Base-by-base conservation (phyloP, 2,888 invertebrate genomes). In the Drosophila atripex region DNA sequence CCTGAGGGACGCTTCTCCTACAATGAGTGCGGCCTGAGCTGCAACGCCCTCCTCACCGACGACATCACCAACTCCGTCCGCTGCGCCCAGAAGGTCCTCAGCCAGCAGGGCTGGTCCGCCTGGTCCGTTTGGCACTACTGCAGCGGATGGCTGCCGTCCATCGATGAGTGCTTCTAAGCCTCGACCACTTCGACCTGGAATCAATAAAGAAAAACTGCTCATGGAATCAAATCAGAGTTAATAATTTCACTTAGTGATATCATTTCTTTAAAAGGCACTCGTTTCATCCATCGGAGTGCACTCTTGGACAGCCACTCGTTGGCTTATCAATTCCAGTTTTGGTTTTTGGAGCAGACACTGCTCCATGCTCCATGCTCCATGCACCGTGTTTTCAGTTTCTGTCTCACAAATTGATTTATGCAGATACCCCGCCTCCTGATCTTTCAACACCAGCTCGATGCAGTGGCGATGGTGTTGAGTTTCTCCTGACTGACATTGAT, bases 81-180 rank as follows among this genome's bases (percentile, higher is more conserved):
- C 38, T 91, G 90, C 66, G 89, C 89, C 52, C 79, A 77, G 46
- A 78, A 80, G 73, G 73, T 90, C 39, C 77, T 71, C 38, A 68
- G 68, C 28, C 80, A 89, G 58, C 89, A 90, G 73, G 89, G 90
- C 28, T 90, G 85, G 82, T 18, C 61, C 2, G 90, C 91, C 23
- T 91, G 91, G 91, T 77, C 87, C 55, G 77, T 78, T 39, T 89
- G 78, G 82, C 63, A 86, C 43, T 88, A 51, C 76, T 89, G 89
- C 75, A 60, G 52, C 28, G 89, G 89, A 35, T 39, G 51, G 43
- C 70, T 89, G 65, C 78, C 87, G 25, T 83, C 79, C 68, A 86
- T 88, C 64, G 61, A 89, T 64, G 59, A 64, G 38, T 90, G 88
- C 68, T 90, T 89, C 78, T 89, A 88, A 82, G 85, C 58, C n/a